Percentiles rank a stretch among this genome's conserved stretches.
Conservation (phyloP, 2,113 vertebrate species). For the Oreochromis niloticus region DNA sequence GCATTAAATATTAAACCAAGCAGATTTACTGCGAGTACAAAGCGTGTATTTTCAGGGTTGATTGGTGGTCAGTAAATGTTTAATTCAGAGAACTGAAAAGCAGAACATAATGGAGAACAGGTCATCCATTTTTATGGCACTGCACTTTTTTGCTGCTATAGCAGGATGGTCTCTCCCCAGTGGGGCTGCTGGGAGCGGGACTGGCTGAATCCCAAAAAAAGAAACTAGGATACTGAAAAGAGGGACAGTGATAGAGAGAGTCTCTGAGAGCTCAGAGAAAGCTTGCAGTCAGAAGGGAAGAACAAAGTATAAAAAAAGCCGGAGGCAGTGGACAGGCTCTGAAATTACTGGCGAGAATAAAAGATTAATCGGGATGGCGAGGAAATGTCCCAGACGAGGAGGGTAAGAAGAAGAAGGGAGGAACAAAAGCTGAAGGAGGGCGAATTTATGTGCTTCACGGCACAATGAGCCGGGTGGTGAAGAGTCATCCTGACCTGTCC, state of each 20-base stretch:
- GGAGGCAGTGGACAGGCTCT: slow-evolving; percentile 28
- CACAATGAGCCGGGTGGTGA: background rate
- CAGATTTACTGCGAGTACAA: background rate
- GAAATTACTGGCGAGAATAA: slow-evolving; percentile 51
- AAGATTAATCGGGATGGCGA: slow-evolving; percentile 37
- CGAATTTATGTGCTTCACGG: background rate
- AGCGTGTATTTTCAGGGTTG: background rate
- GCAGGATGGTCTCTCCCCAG: slow-evolving; percentile 34
- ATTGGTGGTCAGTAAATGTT: slow-evolving; percentile 22
- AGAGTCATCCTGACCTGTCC: slow-evolving; percentile 10
- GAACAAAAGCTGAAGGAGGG: slow-evolving; percentile 28
- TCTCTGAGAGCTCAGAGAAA: slow-evolving; percentile 1
- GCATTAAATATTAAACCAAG: slow-evolving; percentile 25
- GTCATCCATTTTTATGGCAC: slow-evolving; percentile 37
- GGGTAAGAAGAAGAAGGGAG: background rate
- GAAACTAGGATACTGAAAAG: slow-evolving; percentile 46
- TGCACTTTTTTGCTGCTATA: slow-evolving; percentile 16
- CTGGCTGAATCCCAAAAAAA: slow-evolving; percentile 50
- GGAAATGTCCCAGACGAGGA: slow-evolving; percentile 30
- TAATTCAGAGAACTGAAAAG: background rate
- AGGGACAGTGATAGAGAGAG: slow-evolving; percentile 13
- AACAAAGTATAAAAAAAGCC: slow-evolving; percentile 43
- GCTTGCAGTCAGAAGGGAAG: slow-evolving; percentile 14
- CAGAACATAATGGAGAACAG: slow-evolving; percentile 24
- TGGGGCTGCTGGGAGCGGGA: slow-evolving; percentile 43